Conservation (phyloP, 2,113 vertebrate genomes). For the Amblyopsis rosae region DNA sequence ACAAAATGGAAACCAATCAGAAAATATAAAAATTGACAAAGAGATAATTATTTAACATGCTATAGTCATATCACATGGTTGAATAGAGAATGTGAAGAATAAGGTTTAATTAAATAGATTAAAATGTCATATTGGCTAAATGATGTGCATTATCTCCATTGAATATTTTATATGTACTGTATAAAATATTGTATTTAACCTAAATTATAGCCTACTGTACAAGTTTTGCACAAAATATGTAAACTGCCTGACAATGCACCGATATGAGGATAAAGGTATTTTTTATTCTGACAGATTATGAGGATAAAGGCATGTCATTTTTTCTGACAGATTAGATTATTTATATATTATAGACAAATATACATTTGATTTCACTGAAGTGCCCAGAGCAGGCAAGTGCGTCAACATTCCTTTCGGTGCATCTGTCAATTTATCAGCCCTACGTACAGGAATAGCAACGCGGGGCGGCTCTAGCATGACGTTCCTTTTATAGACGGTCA, state of each 20-base stretch:
- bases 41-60: too few relatives aligned
- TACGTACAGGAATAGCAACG: conserved; percentile 89
- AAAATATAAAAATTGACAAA: background rate
- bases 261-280: too few relatives aligned
- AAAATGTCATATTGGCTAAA: too few relatives aligned
- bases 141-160: background rate
- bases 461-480: conserved; percentile 61
- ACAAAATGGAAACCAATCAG: conserved; percentile 23
- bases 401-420: conserved; percentile 81
- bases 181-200: background rate
- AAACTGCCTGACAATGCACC: background rate
- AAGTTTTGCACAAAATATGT: background rate
- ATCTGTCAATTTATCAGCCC: conserved; percentile 93
- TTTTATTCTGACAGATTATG: too few relatives aligned
- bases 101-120: too few relatives aligned
- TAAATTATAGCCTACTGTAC: background rate
- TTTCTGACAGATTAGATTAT: too few relatives aligned
- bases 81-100: background rate
- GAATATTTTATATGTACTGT: background rate
- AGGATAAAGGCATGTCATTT: too few relatives aligned
- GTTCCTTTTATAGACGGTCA: conserved; percentile 92
- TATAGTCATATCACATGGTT: too few relatives aligned
- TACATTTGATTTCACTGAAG: background rate
- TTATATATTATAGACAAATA: background rate
- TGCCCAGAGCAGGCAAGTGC: conserved; percentile 59